Conservation (phyloP, 2,888 invertebrate genomes). For the Tipula unca region DNA sequence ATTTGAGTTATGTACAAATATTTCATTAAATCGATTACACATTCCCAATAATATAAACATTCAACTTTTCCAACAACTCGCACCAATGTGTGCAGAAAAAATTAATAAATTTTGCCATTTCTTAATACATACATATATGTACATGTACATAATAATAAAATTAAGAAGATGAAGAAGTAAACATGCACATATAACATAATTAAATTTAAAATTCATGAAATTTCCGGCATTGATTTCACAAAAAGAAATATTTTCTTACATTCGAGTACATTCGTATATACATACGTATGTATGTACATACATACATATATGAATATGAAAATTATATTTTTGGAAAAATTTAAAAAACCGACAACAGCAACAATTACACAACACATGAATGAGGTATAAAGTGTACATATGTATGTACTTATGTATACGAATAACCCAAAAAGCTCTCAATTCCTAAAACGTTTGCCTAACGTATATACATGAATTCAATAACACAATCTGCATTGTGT, state of each 20-base stretch:
- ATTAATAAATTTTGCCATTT: not conserved
- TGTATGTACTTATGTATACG: too few relatives aligned
- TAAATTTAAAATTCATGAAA: not conserved
- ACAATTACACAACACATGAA: not conserved
- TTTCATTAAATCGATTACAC: not conserved
- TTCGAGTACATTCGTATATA: too few relatives aligned
- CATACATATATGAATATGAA: not conserved
- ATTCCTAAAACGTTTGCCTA: not conserved
- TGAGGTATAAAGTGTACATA: too few relatives aligned
- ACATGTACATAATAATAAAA: not conserved
- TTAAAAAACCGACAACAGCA: not conserved
- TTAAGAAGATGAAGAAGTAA: not conserved
- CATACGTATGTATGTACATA: too few relatives aligned
- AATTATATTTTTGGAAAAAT: not conserved
- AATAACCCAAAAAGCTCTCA: not conserved
- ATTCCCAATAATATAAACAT: not conserved
- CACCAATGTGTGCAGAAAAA: not conserved
- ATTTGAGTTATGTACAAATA: not conserved
- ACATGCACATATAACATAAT: not conserved
- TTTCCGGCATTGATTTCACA: not conserved
- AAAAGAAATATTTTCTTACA: not conserved
- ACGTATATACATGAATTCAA: too few relatives aligned
- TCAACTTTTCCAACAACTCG: not conserved
- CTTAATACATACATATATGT: not conserved
- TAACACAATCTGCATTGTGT: not conserved